Base-by-base conservation (phyloP, 2,888 invertebrate species). In the Aphelenchoides bicaudatus region DNA sequence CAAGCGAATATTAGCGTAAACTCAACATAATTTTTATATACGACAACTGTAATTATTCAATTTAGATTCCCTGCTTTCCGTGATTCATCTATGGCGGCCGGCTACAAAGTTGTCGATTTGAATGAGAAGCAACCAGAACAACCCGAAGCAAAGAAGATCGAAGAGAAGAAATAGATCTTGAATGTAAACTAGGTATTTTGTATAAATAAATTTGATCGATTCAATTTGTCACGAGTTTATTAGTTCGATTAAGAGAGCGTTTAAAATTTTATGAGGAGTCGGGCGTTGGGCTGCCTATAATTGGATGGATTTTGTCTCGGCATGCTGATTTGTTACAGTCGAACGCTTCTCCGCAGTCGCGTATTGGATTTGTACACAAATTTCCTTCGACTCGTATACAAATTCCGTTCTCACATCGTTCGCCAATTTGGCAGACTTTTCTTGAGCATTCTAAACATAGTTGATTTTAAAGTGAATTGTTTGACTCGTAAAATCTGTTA, bases 31-130 rank as follows among this genome's bases (percentile, higher is more conserved):
- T n/a, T n/a, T n/a, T n/a, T n/a, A n/a, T n/a, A n/a, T n/a, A n/a
- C n/a, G n/a, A n/a, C n/a, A n/a, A n/a, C n/a, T n/a, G n/a, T n/a
- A n/a, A n/a, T n/a, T n/a, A n/a, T n/a, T n/a, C n/a, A n/a, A n/a
- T n/a, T n/a, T n/a, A n/a, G n/a, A 75, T 98, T 96, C 80, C 93
- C 94, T 0, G 89, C 65, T 10, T 80, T 79, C 71, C 64, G 74
- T 16, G 67, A 78, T 34, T 52, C 66, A 29, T 66, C 72, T 30
- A 71, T 73, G 39, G 59, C 66, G 3, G 46, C 68, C 38, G 74
- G 66, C 6, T 76, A 74, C 53, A 56, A 72, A 50, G 50, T 62
- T 34, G 54, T 70, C 21, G 65, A 68, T 25, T 29, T 51, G 2
- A 16, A 34, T 25, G 23, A 43, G 23, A 6, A 6, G 23, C 10